These are phyloP conservation scores for Actenoides hombroni DNA, from an alignment of 2,113 vertebrate species.

Conservation along the genomic window DNA sequence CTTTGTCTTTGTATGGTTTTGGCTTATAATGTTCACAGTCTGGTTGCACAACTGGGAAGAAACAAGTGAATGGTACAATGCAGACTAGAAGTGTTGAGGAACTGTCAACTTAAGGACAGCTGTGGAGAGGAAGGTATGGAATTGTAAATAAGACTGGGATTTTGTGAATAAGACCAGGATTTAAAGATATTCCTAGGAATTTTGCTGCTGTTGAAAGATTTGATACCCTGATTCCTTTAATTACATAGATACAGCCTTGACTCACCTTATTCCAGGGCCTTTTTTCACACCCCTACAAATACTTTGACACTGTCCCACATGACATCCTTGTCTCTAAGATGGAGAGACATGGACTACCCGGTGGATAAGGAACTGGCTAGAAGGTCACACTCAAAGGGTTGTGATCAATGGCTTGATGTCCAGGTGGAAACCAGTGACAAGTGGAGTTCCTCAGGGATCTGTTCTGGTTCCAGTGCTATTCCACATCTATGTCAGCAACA, in stretches of 20 bases:
- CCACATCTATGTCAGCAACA: too few species aligned
- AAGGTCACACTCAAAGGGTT: too few species aligned
- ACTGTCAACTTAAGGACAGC: neutral
- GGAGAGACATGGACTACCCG: too few species aligned
- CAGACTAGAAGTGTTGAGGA: neutral
- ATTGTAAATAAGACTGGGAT: neutral
- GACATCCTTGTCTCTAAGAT: too few species aligned
- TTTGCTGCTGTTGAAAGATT: neutral
- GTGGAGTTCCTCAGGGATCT: too few species aligned
- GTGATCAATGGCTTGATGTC: too few species aligned
- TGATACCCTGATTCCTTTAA: neutral
- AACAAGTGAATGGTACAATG: neutral
- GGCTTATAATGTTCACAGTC: neutral
- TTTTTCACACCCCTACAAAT: neutral
- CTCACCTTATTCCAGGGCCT: neutral
- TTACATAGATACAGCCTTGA: neutral
- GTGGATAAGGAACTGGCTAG: too few species aligned
- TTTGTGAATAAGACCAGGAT: neutral
- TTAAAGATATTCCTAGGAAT: neutral
- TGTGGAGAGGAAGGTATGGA: neutral
- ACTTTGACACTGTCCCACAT: too few species aligned
- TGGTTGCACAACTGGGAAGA: neutral
- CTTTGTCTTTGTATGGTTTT: neutral
- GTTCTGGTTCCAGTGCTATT: too few species aligned
- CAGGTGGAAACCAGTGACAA: too few species aligned